These are phyloP conservation scores for Centropristis striata DNA, from an alignment of 2,113 vertebrate genomes.

Conservation along the genomic window DNA sequence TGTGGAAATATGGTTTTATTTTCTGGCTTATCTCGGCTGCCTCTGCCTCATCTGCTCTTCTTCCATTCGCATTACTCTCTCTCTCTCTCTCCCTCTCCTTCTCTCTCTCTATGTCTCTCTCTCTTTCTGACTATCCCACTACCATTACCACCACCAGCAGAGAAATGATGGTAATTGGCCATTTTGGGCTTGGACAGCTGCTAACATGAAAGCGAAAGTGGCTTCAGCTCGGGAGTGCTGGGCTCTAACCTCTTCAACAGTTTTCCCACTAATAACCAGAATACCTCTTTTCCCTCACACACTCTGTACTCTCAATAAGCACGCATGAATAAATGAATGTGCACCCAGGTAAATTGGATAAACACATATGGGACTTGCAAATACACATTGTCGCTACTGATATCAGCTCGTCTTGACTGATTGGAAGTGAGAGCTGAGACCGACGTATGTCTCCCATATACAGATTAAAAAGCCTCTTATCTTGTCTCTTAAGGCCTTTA, in stretches of 20 bases:
- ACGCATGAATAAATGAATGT: conserved; percentile 41
- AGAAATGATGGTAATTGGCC: conserved; percentile 85
- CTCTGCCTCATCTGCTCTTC: conserved; percentile 70
- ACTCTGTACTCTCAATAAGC: conserved; percentile 32
- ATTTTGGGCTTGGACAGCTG: conserved; percentile 82
- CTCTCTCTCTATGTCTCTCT: conserved; percentile 5
- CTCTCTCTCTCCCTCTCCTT: not conserved
- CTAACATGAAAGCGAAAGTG: conserved; percentile 82
- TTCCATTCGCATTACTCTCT: conserved; percentile 32
- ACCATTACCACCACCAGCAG: conserved; percentile 76
- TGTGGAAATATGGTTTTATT: conserved; percentile 76
- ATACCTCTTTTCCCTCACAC: conserved; percentile 40
- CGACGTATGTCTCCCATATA: conserved; percentile 56
- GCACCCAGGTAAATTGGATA: conserved; percentile 31
- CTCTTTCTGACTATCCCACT: conserved; percentile 52
- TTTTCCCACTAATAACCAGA: conserved; percentile 65
- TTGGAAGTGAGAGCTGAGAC: conserved; percentile 41
- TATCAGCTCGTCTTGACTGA: conserved; percentile 27
- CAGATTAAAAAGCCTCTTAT: conserved; percentile 76
- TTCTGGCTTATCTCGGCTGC: conserved; percentile 72
- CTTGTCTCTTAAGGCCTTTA: conserved; percentile 70
- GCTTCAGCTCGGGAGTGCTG: conserved; percentile 71
- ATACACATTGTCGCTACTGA: conserved; percentile 14
- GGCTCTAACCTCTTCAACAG: conserved; percentile 75
- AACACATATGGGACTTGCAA: conserved; percentile 27